Percentiles rank a stretch among this genome's conserved stretches.
These are phyloP conservation scores for Pygoscelis adeliae DNA, from an alignment of 2,113 vertebrate genomes.

Conservation along the genomic window DNA sequence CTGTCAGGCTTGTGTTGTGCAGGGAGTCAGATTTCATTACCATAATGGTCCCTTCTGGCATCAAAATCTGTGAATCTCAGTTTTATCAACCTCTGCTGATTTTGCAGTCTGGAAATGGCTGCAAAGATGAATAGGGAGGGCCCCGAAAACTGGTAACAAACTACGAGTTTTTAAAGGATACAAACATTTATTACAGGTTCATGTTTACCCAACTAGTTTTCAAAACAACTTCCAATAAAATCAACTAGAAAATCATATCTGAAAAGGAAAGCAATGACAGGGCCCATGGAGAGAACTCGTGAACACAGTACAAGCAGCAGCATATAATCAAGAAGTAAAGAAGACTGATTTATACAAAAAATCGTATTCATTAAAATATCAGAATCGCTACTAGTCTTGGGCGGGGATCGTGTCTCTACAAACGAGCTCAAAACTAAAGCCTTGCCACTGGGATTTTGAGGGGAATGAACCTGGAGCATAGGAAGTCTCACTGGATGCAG, in stretches of 20 bases:
- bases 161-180: neutral
- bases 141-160: neutral
- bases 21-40: neutral
- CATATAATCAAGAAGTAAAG: neutral
- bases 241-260: neutral
- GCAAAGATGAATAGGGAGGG: neutral
- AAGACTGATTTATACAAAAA: neutral
- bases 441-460: neutral
- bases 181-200: neutral
- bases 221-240: neutral
- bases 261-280: neutral
- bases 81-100: neutral
- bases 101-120: neutral
- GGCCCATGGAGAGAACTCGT: neutral
- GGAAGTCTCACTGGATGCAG: neutral
- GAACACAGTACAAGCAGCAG: neutral
- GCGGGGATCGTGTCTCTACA: fast-evolving
- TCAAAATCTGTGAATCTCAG: neutral
- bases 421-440: neutral
- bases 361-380: neutral
- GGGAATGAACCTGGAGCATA: neutral
- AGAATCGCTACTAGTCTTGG: neutral
- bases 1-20: neutral
- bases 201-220: neutral
- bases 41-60: neutral